phyloP scores from a whole-genome alignment of 2,888 invertebrate species.

The Dicranocentrus wangi region DNA sequence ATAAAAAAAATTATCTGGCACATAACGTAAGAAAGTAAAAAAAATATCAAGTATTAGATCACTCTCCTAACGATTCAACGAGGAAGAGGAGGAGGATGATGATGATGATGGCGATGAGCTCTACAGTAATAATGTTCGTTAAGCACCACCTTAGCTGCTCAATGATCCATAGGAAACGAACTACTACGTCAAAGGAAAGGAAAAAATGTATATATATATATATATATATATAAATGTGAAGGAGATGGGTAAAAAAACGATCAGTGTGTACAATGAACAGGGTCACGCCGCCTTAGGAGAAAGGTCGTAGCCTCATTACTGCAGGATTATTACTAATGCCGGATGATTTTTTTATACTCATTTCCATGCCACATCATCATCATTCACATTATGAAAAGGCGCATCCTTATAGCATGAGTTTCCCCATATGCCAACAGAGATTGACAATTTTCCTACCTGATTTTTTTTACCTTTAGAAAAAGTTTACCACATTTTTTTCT shows the following conservation, averaged over 20 bases:
- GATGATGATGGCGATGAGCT: slow-evolving; percentile 18
- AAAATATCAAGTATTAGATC: slow-evolving; percentile 13
- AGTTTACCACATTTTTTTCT: too few relatives aligned
- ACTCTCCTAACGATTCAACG: background rate
- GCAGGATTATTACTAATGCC: slow-evolving; percentile 11
- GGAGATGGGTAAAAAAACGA: too few relatives aligned
- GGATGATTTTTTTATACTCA: slow-evolving; percentile 23
- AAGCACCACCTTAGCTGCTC: background rate
- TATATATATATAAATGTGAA: too few relatives aligned
- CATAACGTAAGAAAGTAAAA: slow-evolving; percentile 13
- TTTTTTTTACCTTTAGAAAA: too few relatives aligned
- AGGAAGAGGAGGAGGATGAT: background rate
- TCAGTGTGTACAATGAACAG: slow-evolving; percentile 34
- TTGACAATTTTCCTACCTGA: too few relatives aligned
- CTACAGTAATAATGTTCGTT: slow-evolving; percentile 9
- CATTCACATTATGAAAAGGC: background rate
- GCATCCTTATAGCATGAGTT: background rate
- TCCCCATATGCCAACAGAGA: too few relatives aligned
- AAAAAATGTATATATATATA: too few relatives aligned
- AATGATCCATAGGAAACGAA: too few relatives aligned
- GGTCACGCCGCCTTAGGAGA: slow-evolving; percentile 61
- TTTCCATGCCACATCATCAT: slow-evolving; percentile 20
- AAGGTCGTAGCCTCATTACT: slow-evolving; percentile 58
- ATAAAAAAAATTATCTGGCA: background rate
- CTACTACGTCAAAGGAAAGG: background rate